Evolutionary conservation across 2,888 invertebrate species (phyloP), one percentile per base, ranked within the genome.

Genomic region (Phaedon cochleariae): DNA sequence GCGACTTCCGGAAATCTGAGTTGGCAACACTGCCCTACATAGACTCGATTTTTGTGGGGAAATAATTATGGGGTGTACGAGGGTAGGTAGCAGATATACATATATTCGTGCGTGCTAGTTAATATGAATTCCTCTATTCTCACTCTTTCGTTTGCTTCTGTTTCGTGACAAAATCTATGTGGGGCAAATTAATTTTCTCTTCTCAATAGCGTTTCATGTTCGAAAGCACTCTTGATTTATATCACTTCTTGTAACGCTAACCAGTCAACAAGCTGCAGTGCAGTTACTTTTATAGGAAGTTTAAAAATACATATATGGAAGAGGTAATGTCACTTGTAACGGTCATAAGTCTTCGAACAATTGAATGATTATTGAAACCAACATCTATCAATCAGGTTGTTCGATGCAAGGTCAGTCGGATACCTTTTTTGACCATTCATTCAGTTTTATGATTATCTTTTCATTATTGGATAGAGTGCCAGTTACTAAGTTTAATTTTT

Each of bases 181-280:
- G 31, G 21, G 34, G 31, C 54, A 10, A 20, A 54, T 54, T 54
- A 37, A 31, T 15, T 54, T 41, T 41, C 20, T 54, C 54, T 29
- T 18, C 37, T 31, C 54, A 18, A 31, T 31, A 21, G 54, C 29
- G 54, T 26, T 54, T 54, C 37, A 55, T 41, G 41, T 55, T 55
- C 17, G 45, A 55, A 45, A 55, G 15, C 10, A 31, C n/a, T 20
- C 41, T 34, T 55, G 55, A 55, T 41, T 55, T 37, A 55, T 55
- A 55, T 41, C 45, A 41, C 29, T 55, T 41, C 55, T 22, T 26
- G 37, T 21, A 34, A 54, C 21, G 17, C 18, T 12, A 34, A 12
- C 34, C 10, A 10, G 26, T 7, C 26, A 26, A 26, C 26, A 7
- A 26, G 26, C 26, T 5, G 26, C 7, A 26, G n/a, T n/a, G n/a